These are phyloP conservation scores for Cassiopea xamachana DNA, from an alignment of 30 jellyfish, hydroid and myxozoan species.

Conservation along the genomic window DNA sequence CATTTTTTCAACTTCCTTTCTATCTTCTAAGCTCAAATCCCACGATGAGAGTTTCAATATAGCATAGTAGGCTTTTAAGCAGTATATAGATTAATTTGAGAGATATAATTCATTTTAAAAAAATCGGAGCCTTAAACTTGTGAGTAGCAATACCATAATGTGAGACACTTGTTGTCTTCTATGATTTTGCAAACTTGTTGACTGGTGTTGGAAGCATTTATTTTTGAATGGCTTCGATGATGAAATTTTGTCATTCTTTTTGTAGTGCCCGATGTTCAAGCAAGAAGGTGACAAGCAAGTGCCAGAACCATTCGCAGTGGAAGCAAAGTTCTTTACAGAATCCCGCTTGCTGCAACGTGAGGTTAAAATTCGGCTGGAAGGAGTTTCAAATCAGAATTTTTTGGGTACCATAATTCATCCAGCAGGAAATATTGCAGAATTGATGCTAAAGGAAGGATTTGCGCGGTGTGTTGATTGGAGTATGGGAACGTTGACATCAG, in stretches of 20 bases:
- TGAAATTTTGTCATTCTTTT: not conserved
- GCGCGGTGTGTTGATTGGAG: slow-evolving; percentile 97
- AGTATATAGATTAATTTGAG: no score
- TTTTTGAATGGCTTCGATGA: not conserved
- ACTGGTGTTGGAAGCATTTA: no score
- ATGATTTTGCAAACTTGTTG: no score
- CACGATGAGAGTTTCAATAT: no score
- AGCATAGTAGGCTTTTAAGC: no score
- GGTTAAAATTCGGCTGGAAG: slow-evolving; percentile 84
- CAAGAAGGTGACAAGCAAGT: slow-evolving; percentile 84
- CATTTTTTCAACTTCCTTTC: no score
- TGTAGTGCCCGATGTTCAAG: slow-evolving; percentile 87
- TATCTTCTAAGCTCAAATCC: no score
- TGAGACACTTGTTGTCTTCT: no score
- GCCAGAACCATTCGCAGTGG: slow-evolving; percentile 87
- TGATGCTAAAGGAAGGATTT: slow-evolving; percentile 88
- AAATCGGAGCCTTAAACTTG: no score
- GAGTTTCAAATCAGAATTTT: slow-evolving; percentile 90
- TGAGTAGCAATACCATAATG: no score
- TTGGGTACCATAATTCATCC: slow-evolving; percentile 89
- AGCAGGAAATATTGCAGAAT: slow-evolving; percentile 93
- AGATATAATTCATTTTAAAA: no score
- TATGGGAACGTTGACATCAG: slow-evolving; percentile 86
- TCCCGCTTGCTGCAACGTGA: slow-evolving; percentile 91
- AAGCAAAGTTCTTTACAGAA: slow-evolving; percentile 93